Conservation (phyloP, 2,888 invertebrate species). For the Vanessa cardui region DNA sequence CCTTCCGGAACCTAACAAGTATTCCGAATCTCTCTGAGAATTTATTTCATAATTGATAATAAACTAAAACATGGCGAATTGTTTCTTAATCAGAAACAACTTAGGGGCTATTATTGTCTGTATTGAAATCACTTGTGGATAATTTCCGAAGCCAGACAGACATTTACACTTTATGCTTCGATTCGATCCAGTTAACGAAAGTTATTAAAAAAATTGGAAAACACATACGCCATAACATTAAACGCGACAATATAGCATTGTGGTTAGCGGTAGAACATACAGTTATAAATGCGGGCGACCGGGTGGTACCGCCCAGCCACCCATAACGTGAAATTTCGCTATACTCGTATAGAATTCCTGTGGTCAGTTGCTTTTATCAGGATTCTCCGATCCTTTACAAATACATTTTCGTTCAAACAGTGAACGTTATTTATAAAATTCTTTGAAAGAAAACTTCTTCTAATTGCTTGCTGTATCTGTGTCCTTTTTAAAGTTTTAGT, state of each 20-base stretch:
- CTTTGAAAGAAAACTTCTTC: not conserved
- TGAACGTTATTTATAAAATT: not conserved
- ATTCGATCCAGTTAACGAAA: too few relatives aligned
- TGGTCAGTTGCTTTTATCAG: constrained; percentile 18
- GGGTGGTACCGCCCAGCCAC: constrained; percentile 2
- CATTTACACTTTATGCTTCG: too few relatives aligned
- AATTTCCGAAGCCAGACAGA: too few relatives aligned
- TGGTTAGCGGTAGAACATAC: not conserved
- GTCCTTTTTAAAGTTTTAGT: not conserved
- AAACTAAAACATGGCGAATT: too few relatives aligned
- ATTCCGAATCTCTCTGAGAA: too few relatives aligned
- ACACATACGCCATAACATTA: not conserved
- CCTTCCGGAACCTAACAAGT: too few relatives aligned
- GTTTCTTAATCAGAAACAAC: too few relatives aligned
- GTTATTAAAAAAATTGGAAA: not conserved
- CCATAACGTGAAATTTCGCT: not conserved
- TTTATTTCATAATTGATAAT: too few relatives aligned
- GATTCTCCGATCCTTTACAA: constrained; percentile 15
- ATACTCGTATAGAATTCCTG: constrained; percentile 14
- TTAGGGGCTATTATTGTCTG: too few relatives aligned
- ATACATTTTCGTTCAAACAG: constrained; percentile 6
- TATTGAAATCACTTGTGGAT: too few relatives aligned
- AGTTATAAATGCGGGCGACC: constrained; percentile 1
- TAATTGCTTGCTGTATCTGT: not conserved
- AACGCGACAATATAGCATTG: constrained; percentile 6